Conservation (phyloP, 2,113 vertebrate species). For the Melanocharis versteri region DNA sequence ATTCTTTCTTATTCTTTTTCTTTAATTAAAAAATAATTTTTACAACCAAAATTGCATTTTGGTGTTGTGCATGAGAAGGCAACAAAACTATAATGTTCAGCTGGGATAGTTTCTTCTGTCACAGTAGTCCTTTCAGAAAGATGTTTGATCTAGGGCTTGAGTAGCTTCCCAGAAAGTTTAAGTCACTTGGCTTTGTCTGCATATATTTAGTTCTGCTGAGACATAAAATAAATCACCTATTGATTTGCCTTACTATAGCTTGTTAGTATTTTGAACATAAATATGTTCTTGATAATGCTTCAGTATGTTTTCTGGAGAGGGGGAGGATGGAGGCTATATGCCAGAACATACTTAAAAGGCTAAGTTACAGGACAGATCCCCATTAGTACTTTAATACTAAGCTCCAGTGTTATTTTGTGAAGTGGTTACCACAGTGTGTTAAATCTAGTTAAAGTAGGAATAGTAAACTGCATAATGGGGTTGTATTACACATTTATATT, state of each 20-base stretch:
- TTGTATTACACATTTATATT: background rate
- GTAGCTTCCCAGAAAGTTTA: background rate
- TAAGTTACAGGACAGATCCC: background rate
- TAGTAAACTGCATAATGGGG: background rate
- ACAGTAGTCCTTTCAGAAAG: background rate
- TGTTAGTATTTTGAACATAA: background rate
- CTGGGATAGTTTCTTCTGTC: background rate
- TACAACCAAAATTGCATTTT: background rate
- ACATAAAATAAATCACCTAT: background rate
- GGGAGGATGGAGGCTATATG: rapidly evolving
- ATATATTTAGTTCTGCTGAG: background rate
- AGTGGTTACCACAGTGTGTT: background rate
- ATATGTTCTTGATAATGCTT: background rate
- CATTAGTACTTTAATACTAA: background rate
- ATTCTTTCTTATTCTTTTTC: background rate
- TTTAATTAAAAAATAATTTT: background rate
- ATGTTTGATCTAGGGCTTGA: background rate
- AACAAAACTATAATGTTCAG: background rate
- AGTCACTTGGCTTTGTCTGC: background rate
- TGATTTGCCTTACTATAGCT: background rate
- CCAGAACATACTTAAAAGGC: background rate
- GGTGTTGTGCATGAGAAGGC: background rate
- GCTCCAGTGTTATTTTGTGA: background rate
- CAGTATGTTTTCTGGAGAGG: background rate
- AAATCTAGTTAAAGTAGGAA: background rate